phyloP scores from a whole-genome alignment of 2,113 vertebrate species.

The Aythya baeri region DNA sequence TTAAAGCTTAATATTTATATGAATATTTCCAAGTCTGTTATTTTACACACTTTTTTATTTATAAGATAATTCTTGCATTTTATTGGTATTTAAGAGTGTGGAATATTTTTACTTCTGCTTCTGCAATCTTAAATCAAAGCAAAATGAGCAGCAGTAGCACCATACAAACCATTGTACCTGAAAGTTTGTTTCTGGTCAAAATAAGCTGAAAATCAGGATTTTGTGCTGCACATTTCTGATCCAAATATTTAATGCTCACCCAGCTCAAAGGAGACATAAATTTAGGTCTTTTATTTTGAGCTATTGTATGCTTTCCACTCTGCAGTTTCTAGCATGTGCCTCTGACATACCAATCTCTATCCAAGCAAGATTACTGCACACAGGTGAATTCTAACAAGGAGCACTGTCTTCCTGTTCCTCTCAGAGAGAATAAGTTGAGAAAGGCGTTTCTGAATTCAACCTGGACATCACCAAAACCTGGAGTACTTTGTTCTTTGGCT shows the following conservation, averaged over 20 bases:
- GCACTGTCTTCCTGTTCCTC: background rate
- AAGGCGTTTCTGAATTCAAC: background rate
- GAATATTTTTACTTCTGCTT: conserved; percentile 9
- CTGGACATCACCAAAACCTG: background rate
- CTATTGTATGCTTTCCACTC: background rate
- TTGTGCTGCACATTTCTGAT: background rate
- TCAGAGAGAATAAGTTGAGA: background rate
- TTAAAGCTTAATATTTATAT: conserved; percentile 25
- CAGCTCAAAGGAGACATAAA: background rate
- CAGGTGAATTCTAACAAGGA: background rate
- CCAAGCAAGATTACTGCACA: background rate
- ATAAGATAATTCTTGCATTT: background rate
- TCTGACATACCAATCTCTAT: background rate
- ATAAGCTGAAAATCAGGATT: background rate
- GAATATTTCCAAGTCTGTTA: background rate
- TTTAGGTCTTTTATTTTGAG: background rate
- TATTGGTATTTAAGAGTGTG: conserved; percentile 5
- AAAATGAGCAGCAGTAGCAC: background rate
- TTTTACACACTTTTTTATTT: background rate
- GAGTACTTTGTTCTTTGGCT: background rate
- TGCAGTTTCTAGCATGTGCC: background rate
- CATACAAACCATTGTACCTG: background rate
- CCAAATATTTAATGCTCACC: background rate
- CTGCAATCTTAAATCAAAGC: conserved; percentile 6
- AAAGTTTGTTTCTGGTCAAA: background rate